Conservation (phyloP, 1,140 invertebrate genomes). For the Tribolium madens region DNA sequence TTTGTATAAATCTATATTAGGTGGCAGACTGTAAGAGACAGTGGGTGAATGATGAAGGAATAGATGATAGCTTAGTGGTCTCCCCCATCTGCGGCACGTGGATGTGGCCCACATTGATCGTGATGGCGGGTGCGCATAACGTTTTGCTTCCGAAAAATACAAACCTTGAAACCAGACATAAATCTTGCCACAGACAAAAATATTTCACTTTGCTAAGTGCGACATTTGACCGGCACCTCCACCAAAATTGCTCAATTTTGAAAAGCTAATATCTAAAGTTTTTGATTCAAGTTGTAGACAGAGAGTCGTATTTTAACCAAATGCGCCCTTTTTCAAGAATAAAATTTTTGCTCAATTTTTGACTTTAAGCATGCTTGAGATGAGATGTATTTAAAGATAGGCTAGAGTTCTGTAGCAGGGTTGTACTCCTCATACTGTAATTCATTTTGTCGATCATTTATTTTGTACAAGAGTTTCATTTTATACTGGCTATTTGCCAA, state of each 20-base stretch:
- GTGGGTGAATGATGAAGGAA: constrained; percentile 16
- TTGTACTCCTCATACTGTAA: constrained; percentile 1
- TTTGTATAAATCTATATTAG: constrained; percentile 9
- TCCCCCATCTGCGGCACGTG: constrained; percentile 38
- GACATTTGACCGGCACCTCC: constrained; percentile 24
- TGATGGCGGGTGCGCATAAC: constrained; percentile 34
- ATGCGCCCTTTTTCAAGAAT: no score
- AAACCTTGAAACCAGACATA: constrained; percentile 12
- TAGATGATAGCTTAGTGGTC: constrained; percentile 36
- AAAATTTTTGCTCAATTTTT: no score
- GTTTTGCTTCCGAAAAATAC: constrained; percentile 15
- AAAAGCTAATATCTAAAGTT: no score
- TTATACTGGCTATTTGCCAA: constrained; percentile 14
- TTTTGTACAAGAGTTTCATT: constrained; percentile 31
- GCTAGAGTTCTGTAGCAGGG: not conserved
- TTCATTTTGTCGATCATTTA: constrained; percentile 23
- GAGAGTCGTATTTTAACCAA: no score
- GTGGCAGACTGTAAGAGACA: constrained; percentile 4
- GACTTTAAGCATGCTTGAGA: not conserved
- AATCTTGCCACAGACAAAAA: constrained; percentile 3
- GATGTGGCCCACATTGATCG: constrained; percentile 44
- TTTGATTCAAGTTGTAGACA: no score
- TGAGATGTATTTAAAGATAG: not conserved
- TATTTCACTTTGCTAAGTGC: not conserved
- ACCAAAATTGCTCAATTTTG: not conserved